Evolutionary conservation across 2,113 vertebrate species (phyloP), one percentile per base, ranked within the genome.

Genomic region (Ochotona princeps): DNA sequence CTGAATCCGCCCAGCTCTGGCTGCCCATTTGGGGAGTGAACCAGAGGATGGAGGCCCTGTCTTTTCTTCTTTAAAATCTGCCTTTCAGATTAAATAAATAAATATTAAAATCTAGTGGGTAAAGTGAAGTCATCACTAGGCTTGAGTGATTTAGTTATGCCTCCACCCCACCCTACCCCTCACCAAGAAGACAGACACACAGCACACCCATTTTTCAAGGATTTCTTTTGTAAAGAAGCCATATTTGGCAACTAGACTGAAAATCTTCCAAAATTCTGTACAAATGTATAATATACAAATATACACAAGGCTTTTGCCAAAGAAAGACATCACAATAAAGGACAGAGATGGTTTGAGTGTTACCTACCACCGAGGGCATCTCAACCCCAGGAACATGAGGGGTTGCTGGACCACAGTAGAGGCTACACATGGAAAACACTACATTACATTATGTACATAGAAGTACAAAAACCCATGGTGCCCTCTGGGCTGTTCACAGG

Each of bases 221-320:
- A 97, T 98, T 98, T 98, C 98, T 98, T 98, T 97, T 97, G 97
- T 97, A 98, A 98, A 98, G 97, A 96, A 98, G 98, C 97, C 98
- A 96, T 96, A 97, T 97, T 69, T 97, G 97, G 98, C 97, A 98
- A 97, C 97, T 97, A 98, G 97, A 98, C 97, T 98, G 98, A 98
- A 98, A 98, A 98, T 98, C 95, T 98, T 98, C 97, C 98, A 98
- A 98, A 98, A 98, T 96, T 98, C 98, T 98, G 98, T 98, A 98
- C 98, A 98, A 98, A 98, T 98, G 97, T 97, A 69, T 98, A 98
- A 98, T 96, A 97, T 98, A 98, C 98, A 98, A 98, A 98, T 98
- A 97, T 98, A 98, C 98, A 98, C 94, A 96, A 97, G 98, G 97
- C 86, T 97, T 97, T 65, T 97, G 96, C 6, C 97, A 94, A 98